Evolutionary conservation across 2,888 invertebrate species (phyloP), one percentile per base, ranked within the genome.

Genomic region (Melipona bicolor): DNA sequence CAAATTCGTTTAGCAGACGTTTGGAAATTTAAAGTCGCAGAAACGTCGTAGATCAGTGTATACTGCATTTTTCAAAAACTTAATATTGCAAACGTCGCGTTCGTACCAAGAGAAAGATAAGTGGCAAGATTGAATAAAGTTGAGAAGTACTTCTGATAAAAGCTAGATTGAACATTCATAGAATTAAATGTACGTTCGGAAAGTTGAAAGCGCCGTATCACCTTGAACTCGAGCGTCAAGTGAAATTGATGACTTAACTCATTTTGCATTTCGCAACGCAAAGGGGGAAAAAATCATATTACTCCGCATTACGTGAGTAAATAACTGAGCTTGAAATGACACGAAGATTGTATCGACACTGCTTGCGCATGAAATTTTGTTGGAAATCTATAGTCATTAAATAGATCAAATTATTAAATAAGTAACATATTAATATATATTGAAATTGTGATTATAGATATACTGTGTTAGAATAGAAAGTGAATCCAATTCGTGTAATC

Each of bases 161-260:
- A 61, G 49, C 27, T 27, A n/a, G 21, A 73, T 50, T 73, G 72
- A 62, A 73, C 32, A 50, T 73, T 73, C 72, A 50, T 73, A 49
- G 27, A 59, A 73, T 73, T 61, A 27, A 73, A 62, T 73, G 50
- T 50, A 59, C 11, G n/a, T 54, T 61, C 4, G 72, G 21, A 27
- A 72, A 62, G 49, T 50, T 72, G n/a, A 15, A 50, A 50, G 49
- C 62, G 72, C 21, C 50, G 61, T 62, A 50, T 73, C 17, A 50
- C 62, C 72, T 73, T 73, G 72, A 73, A 73, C 61, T 73, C 72
- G 49, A 50, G 50, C 72, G 49, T 73, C 50, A 17, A 73, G 72
- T 32, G 62, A 73, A 73, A 73, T 73, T 62, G 62, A 73, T 50
- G 62, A 73, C 61, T 73, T 62, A 62, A 50, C 32, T 73, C 17